Base-by-base conservation (phyloP, 2,113 vertebrate genomes). In the Apus apus region DNA sequence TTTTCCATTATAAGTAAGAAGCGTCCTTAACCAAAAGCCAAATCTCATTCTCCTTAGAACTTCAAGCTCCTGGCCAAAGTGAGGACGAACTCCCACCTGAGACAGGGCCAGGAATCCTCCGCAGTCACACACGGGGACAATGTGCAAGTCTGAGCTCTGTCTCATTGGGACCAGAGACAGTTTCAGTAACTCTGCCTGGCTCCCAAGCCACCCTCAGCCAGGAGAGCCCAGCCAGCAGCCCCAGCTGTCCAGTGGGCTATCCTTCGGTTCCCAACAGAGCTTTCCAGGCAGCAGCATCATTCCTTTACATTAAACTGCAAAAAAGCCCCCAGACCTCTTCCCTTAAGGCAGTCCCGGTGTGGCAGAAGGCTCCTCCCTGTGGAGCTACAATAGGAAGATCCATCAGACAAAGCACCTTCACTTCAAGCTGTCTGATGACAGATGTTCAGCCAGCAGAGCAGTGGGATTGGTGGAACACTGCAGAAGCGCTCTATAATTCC, bases 401-500 rank as follows among this genome's bases (percentile, higher is more conserved):
- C 64, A 93, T 95, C 96, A 96, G 75, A 92, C 81, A 93, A 95
- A 90, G 92, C 93, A 94, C 92, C 90, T 87, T 97, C 78, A 95
- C 79, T 95, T 91, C 87, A 79, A 96, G 93, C 93, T 91, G 88
- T 66, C 93, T 93, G 82, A 91, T 97, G 97, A 97, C 85, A 94
- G 94, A 94, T 96, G 94, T 92, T 94, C 94, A 75, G 96, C 71
- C 86, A 92, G 23, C 3, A 0, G 95, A 95, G 94, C 65, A 1
- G 58, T 61, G 92, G 97, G 93, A 96, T 66, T 97, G 96, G 95
- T 71, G 5, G 82, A 96, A 79, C 90, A 97, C 96, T 19, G 6
- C 85, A 91, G 66, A 97, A 94, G 92, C 0, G 22, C 91, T 97
- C 93, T 94, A 91, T 96, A 97, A 97, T 97, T 95, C 94, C 94